A percentile compares a stretch with the other conserved stretches of the same genome.
Evolutionary conservation across 2,113 vertebrate genomes (phyloP).

Genomic region (Ictidomys tridecemlineatus): DNA sequence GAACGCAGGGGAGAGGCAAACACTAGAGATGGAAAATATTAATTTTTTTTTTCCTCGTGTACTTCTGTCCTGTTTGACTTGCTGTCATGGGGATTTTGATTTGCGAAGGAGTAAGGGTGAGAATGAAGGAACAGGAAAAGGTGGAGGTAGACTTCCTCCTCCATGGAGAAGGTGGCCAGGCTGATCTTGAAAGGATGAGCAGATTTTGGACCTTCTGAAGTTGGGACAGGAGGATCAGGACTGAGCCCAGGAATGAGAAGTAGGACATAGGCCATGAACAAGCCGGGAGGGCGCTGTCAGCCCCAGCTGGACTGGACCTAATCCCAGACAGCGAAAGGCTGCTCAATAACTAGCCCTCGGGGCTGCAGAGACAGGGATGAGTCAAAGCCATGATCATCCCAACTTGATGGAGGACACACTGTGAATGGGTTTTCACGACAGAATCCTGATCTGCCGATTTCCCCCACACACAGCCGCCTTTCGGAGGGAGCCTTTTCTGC

Average conservation of each 20-base stretch:
- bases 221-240: background rate
- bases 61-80: background rate
- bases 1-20: background rate
- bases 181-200: slow-evolving; percentile 6
- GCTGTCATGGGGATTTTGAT: background rate
- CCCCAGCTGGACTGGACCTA: background rate
- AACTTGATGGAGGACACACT: background rate
- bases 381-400: background rate
- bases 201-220: background rate
- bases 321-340: background rate
- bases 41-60: background rate
- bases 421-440: background rate
- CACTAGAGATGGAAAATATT: background rate
- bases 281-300: background rate
- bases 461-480: background rate
- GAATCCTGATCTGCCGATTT: background rate
- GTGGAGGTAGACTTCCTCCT: background rate
- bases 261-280: background rate
- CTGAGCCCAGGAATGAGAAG: background rate
- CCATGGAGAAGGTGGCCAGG: background rate
- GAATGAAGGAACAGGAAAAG: background rate
- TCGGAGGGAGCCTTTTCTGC: slow-evolving; percentile 27
- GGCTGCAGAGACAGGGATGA: background rate
- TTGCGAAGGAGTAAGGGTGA: background rate
- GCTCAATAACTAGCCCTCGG: background rate